A percentile compares a stretch with the other conserved stretches of the same genome.
These are phyloP conservation scores for Chironomus riparius DNA, from an alignment of 2,888 invertebrate species.

Conservation along the genomic window DNA sequence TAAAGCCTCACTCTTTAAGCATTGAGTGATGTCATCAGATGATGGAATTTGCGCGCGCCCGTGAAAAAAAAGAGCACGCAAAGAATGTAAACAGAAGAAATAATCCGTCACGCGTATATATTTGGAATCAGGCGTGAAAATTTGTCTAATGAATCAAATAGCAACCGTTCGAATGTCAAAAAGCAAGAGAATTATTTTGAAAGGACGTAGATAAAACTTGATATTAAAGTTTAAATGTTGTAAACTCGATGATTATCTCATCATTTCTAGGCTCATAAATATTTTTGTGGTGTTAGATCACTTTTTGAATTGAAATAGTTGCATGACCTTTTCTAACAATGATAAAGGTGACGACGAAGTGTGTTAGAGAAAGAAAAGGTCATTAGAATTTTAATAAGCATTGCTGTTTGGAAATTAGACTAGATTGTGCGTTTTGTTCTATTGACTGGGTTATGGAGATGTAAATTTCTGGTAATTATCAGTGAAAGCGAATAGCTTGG, in stretches of 20 bases:
- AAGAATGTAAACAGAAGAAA: conserved; percentile 13
- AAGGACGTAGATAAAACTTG: background rate
- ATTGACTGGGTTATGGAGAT: no score
- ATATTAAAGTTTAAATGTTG: background rate
- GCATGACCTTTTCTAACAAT: background rate
- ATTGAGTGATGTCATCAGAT: conserved; percentile 9
- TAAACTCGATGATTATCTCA: background rate
- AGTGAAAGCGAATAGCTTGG: no score
- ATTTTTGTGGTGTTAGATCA: no score
- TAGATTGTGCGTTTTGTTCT: no score
- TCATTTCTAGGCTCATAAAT: background rate
- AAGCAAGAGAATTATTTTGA: no score
- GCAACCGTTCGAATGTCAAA: background rate
- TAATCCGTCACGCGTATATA: background rate
- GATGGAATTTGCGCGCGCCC: conserved; percentile 11
- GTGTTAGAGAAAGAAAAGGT: background rate
- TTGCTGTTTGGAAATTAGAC: no score
- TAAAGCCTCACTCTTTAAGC: background rate
- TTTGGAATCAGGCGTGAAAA: background rate
- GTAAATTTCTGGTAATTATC: no score
- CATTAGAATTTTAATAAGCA: no score
- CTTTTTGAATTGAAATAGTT: background rate
- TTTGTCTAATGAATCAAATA: background rate
- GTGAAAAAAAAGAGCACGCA: background rate
- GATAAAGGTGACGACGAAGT: background rate